Evolutionary conservation across 2,888 invertebrate genomes (phyloP).

Genomic region (Creontiades dilutus): DNA sequence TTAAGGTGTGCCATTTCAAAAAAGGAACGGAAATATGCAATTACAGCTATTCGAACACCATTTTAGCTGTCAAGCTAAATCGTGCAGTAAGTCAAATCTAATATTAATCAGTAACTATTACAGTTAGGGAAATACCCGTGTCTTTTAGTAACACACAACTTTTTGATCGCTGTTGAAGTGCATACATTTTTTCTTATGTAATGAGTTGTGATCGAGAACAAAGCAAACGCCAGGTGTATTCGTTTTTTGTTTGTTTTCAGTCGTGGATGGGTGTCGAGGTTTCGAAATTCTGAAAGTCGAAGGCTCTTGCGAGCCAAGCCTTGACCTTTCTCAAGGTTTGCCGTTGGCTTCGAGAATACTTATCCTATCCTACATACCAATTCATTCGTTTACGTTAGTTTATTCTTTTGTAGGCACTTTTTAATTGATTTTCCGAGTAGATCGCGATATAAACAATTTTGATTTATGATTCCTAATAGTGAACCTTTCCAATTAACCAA

Average conservation of each 20-base stretch:
- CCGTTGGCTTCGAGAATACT: background rate
- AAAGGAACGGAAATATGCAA: slow-evolving; percentile 99
- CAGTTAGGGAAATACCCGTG: too few relatives aligned
- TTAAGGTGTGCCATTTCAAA: slow-evolving; percentile 98
- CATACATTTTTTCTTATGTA: background rate
- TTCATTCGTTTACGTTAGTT: background rate
- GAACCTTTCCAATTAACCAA: background rate
- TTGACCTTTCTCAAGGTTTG: slow-evolving; percentile 47
- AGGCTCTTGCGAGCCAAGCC: slow-evolving; percentile 34
- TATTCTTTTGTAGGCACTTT: too few relatives aligned
- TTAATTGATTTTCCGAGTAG: too few relatives aligned
- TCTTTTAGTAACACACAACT: background rate
- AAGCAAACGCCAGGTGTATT: slow-evolving; percentile 11
- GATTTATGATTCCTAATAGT: background rate
- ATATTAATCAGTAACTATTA: too few relatives aligned
- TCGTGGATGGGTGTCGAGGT: background rate
- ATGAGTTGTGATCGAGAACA: background rate
- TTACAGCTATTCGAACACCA: slow-evolving; percentile 96
- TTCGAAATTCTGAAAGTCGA: slow-evolving; percentile 59
- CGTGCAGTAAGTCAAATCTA: slow-evolving; percentile 85
- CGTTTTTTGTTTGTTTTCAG: background rate
- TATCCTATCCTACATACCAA: background rate
- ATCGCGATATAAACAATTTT: too few relatives aligned
- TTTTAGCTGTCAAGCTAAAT: slow-evolving; percentile 96
- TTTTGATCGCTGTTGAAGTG: background rate